Evolutionary conservation across 2,113 vertebrate species (phyloP).

Genomic region (Perca fluviatilis): DNA sequence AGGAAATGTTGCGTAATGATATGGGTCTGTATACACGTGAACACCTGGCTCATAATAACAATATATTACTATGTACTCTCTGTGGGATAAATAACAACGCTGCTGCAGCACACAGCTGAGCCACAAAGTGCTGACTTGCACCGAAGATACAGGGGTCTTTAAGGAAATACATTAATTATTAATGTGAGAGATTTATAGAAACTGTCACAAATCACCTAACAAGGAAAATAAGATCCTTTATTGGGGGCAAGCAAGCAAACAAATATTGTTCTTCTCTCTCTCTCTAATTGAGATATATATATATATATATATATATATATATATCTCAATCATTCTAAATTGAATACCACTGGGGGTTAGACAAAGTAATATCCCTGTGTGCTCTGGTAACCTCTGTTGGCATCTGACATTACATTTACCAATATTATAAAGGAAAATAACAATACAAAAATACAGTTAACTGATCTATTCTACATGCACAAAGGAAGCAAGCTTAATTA

Average conservation of each 20-base stretch:
- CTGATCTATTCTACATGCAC: not conserved
- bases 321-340: not conserved
- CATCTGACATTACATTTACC: not conserved
- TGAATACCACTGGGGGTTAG: not conserved
- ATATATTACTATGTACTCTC: constrained; percentile 39
- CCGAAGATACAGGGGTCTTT: not conserved
- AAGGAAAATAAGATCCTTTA: not conserved
- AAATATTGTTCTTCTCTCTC: too few species aligned
- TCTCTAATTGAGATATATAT: too few species aligned
- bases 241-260: not conserved
- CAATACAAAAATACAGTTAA: not conserved
- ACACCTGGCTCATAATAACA: constrained; percentile 83
- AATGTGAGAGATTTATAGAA: not conserved
- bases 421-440: not conserved
- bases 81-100: constrained; percentile 55
- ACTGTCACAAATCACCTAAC: not conserved
- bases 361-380: not conserved
- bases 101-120: constrained; percentile 53
- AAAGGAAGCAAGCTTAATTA: not conserved
- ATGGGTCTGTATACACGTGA: constrained; percentile 48
- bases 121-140: constrained; percentile 47
- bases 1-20: constrained; percentile 79
- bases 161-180: not conserved
- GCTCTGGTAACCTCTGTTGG: not conserved
- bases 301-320: too few species aligned